Percentiles rank a stretch among this genome's conserved stretches.
These are phyloP conservation scores for Temnothorax rugatulus DNA, from an alignment of 2,888 invertebrate species.

Conservation along the genomic window DNA sequence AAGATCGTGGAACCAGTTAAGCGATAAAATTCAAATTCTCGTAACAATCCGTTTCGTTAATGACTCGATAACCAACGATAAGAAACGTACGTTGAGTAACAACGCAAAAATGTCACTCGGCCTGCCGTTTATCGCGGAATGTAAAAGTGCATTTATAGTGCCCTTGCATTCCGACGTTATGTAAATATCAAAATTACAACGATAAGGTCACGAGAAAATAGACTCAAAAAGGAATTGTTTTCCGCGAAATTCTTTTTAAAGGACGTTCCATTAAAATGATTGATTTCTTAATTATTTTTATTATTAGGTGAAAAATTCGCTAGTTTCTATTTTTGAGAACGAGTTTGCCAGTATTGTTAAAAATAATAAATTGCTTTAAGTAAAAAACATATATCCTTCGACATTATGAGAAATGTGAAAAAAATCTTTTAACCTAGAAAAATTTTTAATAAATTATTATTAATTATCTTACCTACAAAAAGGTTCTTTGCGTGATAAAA, in stretches of 20 bases:
- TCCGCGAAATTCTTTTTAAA: neutral
- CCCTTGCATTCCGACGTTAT: neutral
- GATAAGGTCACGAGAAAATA: neutral
- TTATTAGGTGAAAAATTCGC: neutral
- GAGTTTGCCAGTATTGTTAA: neutral
- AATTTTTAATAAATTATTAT: neutral
- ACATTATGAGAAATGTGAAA: neutral
- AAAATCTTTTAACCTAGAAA: neutral
- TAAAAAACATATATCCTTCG: neutral
- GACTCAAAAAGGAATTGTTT: neutral
- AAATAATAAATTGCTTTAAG: neutral
- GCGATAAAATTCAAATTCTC: slow-evolving; percentile 20
- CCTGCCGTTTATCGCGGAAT: neutral
- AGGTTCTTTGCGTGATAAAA: neutral
- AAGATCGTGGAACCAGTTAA: neutral
- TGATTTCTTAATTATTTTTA: neutral
- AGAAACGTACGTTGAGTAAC: slow-evolving; percentile 17
- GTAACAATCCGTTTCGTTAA: slow-evolving; percentile 21
- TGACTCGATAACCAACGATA: slow-evolving; percentile 18
- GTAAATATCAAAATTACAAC: slow-evolving; percentile 23
- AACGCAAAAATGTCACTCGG: slow-evolving; percentile 6
- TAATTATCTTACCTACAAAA: neutral
- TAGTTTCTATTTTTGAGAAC: neutral
- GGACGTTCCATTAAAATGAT: neutral
- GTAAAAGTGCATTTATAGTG: neutral